These are phyloP conservation scores for Pelosia muscerda DNA, from an alignment of 2,888 invertebrate genomes.

Conservation along the genomic window DNA sequence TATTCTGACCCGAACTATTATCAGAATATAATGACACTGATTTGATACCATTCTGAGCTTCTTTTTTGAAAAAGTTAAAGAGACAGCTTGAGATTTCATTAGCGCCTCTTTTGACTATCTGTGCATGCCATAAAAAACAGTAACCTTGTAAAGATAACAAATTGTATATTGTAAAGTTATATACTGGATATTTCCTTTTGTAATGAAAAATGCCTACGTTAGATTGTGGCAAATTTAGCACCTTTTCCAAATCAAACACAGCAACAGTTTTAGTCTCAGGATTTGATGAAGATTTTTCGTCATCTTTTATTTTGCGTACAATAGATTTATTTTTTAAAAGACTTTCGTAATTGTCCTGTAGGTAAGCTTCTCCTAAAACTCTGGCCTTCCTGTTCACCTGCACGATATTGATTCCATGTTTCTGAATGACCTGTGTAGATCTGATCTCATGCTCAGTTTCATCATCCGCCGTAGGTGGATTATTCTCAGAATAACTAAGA, in stretches of 20 bases:
- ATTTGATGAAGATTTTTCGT: conserved; percentile 9
- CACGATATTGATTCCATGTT: no score
- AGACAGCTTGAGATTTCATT: conserved; percentile 14
- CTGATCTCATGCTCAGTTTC: not conserved
- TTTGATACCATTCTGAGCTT: not conserved
- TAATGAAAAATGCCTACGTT: conserved; percentile 17
- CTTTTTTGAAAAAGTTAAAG: conserved; percentile 6
- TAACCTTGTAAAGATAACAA: conserved; percentile 14
- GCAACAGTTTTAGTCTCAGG: conserved; percentile 8
- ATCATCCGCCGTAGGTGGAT: no score
- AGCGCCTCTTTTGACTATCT: conserved; percentile 16
- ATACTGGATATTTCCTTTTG: conserved; percentile 17
- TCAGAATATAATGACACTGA: conserved; percentile 11
- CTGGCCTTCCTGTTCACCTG: no score
- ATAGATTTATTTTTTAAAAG: conserved; percentile 13
- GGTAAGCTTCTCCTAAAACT: no score
- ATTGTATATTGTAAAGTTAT: conserved; percentile 16
- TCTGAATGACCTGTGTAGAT: no score
- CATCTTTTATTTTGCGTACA: conserved; percentile 9
- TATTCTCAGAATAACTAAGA: no score
- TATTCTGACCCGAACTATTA: conserved; percentile 10
- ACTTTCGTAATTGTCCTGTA: conserved; percentile 11
- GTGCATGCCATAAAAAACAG: conserved; percentile 14
- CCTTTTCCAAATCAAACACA: conserved; percentile 17
- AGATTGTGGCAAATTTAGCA: conserved; percentile 18